Evolutionary conservation across 2,113 vertebrate species (phyloP), one percentile per base, ranked within the genome.

Genomic region (Pomatostomus ruficeps): DNA sequence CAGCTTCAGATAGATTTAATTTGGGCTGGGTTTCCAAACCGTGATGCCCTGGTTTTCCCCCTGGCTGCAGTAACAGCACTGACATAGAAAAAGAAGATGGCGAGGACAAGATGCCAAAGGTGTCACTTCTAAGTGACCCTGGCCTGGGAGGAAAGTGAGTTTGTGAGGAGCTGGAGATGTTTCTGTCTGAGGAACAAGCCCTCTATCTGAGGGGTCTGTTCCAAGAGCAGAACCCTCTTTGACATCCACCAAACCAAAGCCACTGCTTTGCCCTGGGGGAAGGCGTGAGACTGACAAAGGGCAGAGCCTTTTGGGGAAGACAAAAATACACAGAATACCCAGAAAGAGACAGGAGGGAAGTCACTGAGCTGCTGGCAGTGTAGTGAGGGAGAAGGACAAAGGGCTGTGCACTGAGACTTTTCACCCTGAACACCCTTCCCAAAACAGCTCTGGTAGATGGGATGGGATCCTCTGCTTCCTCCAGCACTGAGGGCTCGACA

Each of bases 61-160:
- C 59, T 4, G 4, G 48, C 35, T 67, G 77, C 63, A 63, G 20
- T 33, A n/a, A 62, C 67, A 87, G 43, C 48, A 16, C 5, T 55
- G 49, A 26, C 22, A 5, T 2, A 3, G 11, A 1, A 1, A 6
- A 52, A 40, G 31, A 25, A 35, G 21, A 25, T 5, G 26, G 31
- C 35, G 16, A 80, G 52, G 26, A 76, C 16, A 26, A 59, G 42
- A 25, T 29, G 57, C 12, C 24, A 61, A 61, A 88, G 25, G 2
- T 0, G 48, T 29, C 8, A 19, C 6, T 17, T 65, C 11, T 4
- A 42, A 62, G 21, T 22, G n/a, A 33, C 8, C 38, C 15, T 76
- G 68, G 63, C 40, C n/a, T 12, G n/a, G 55, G 65, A 61, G 25
- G 12, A n/a, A n/a, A 29, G 24, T 0, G 3, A 35, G 14, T 35